Base-by-base conservation (phyloP, 1,140 invertebrate species). In the Aleiodes sp. region DNA sequence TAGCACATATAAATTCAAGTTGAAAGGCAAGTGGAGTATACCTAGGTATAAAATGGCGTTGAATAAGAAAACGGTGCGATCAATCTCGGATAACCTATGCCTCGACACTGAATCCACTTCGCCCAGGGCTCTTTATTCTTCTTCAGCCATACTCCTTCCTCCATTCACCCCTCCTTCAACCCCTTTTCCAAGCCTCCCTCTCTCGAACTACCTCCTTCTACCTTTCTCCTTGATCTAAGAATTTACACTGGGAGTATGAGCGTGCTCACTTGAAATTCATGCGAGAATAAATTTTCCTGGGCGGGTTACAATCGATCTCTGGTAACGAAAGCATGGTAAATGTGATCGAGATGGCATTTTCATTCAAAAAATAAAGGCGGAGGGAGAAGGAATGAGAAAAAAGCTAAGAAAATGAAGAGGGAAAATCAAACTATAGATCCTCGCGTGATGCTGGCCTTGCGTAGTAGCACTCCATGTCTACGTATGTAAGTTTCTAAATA, bases 201-300 rank as follows among this genome's bases (percentile, higher is more conserved):
- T 35, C 56, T 52, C 41, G 52, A 41, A 26, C 39, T 19, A 26
- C 21, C 28, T 33, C 26, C 21, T 56, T 52, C 28, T 29, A 31
- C 12, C 41, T 52, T 33, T 52, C 26, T 52, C 46, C 46, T 65
- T 57, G 74, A 76, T 76, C 73, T 71, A 63, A 69, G 74, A 78
- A 78, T 78, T 78, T 74, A 78, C 75, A 72, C 73, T 70, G 62
- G 66, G 68, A 73, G 62, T 70, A 65, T 46, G 71, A 72, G 70
- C 69, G 63, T 68, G 73, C 68, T 60, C 56, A 21, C 57, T 68
- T 74, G 67, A 76, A 78, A 78, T 78, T 78, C 76, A 76, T 75
- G 80, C 77, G 79, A 73, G 81, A 82, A 84, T 84, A 82, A 83
- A 83, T 83, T 83, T 82, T 79, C 78, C 37, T 24, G 21, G 8